Evolutionary conservation across 1,140 invertebrate genomes (phyloP).

Genomic region (Dreissena rostriformis): DNA sequence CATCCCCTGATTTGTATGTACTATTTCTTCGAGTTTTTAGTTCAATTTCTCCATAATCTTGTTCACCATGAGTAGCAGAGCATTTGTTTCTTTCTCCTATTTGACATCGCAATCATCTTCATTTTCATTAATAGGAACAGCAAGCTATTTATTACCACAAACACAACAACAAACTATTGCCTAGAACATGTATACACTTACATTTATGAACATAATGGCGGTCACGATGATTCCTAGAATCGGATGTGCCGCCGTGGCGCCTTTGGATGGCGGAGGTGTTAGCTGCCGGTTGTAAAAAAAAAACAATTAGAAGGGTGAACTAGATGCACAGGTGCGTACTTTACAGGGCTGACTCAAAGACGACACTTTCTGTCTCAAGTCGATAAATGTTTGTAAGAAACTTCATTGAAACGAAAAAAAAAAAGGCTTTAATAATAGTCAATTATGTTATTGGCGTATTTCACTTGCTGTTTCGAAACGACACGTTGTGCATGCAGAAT

Average conservation of each 20-base stretch:
- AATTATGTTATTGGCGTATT: no score
- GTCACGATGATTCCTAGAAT: constrained; percentile 43
- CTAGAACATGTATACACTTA: constrained; percentile 48
- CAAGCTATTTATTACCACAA: background rate
- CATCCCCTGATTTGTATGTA: background rate
- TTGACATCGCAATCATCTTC: background rate
- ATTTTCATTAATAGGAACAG: background rate
- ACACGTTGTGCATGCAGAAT: no score
- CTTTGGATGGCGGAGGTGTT: constrained; percentile 56
- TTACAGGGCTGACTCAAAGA: no score
- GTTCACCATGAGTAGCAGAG: background rate
- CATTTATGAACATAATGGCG: constrained; percentile 62
- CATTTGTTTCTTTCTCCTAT: background rate
- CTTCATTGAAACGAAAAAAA: no score
- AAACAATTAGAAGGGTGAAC: background rate
- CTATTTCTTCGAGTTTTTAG: background rate
- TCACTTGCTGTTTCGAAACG: no score
- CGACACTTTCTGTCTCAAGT: no score
- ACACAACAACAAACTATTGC: background rate
- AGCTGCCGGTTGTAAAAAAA: constrained; percentile 53
- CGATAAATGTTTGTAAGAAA: no score
- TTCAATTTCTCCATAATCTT: background rate
- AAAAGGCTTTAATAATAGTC: no score
- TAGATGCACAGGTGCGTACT: no score
- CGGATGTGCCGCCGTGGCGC: constrained; percentile 35